Evolutionary conservation across 2,113 vertebrate genomes (phyloP).

Genomic region (Pomatostomus ruficeps): DNA sequence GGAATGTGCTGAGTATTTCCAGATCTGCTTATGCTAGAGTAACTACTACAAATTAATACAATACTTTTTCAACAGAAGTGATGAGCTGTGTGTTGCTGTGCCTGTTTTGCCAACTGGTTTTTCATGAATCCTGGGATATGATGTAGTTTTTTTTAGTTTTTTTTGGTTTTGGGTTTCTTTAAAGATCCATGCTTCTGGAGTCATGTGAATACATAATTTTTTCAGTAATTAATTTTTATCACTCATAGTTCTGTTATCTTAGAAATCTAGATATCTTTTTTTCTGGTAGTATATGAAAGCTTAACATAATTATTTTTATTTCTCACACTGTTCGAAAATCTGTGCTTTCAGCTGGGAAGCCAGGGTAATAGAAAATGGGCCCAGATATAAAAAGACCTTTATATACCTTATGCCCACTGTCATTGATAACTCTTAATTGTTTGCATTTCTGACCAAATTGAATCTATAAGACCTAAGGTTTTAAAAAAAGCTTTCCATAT

Average conservation of each 20-base stretch:
- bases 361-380: neutral
- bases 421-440: neutral
- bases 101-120: neutral
- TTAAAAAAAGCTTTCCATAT: neutral
- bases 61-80: neutral
- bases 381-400: neutral
- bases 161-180: neutral
- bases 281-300: neutral
- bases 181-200: neutral
- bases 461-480: neutral
- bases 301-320: neutral
- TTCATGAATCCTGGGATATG: neutral
- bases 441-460: neutral
- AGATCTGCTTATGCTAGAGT: neutral
- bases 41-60: neutral
- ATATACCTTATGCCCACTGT: neutral
- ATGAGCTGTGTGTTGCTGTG: neutral
- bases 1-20: slow-evolving; percentile 28
- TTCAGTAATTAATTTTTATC: neutral
- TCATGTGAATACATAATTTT: neutral
- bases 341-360: neutral
- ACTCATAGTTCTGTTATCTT: neutral
- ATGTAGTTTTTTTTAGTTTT: neutral
- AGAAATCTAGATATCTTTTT: neutral
- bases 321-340: neutral